Conservation (phyloP, 2,888 invertebrate genomes). For the Apamea crenata region DNA sequence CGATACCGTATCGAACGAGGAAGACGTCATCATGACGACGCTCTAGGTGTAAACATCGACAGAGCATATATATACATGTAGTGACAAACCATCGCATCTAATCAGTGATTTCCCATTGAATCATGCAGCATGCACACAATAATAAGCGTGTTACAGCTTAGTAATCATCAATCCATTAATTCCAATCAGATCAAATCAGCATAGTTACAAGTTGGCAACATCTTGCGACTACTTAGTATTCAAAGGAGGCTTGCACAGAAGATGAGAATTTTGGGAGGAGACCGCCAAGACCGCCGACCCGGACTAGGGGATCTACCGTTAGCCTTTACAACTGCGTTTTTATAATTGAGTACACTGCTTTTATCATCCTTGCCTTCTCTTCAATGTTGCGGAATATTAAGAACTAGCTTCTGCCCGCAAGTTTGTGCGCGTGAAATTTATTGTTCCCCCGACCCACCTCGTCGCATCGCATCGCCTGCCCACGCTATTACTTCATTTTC, state of each 20-base stretch:
- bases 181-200: constrained; percentile 59
- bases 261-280: constrained; percentile 54
- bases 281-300: constrained; percentile 6
- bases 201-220: constrained; percentile 49
- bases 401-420: neutral
- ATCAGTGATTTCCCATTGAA: constrained; percentile 53
- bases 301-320: constrained; percentile 36
- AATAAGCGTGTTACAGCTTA: constrained; percentile 37
- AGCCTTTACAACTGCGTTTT: constrained; percentile 23
- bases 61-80: constrained; percentile 4
- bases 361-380: constrained; percentile 6
- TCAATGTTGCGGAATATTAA: constrained; percentile 3
- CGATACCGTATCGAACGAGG: neutral
- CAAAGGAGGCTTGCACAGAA: constrained; percentile 30
- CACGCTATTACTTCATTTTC: neutral
- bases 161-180: constrained; percentile 50
- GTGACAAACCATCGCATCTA: constrained; percentile 17
- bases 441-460: neutral
- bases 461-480: neutral
- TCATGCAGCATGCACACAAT: constrained; percentile 42
- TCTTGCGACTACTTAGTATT: constrained; percentile 50
- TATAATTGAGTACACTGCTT: constrained; percentile 16
- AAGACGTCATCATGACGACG: constrained; percentile 33
- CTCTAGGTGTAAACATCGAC: constrained; percentile 19
- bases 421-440: neutral